These are phyloP conservation scores for Aphidius ervi DNA, from an alignment of 1,140 invertebrate genomes.

Conservation along the genomic window DNA sequence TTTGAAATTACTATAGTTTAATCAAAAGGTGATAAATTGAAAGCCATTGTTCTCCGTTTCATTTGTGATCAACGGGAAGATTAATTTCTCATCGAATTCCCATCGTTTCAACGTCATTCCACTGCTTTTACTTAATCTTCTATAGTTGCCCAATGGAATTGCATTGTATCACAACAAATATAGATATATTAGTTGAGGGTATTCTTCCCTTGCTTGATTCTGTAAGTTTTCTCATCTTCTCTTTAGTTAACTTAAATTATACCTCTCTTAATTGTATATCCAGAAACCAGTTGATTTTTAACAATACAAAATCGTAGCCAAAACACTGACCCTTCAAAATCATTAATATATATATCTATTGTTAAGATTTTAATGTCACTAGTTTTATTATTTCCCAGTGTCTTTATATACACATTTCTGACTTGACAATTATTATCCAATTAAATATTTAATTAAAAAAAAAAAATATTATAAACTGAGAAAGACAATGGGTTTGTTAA, in stretches of 20 bases:
- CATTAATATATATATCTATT: conserved; percentile 2
- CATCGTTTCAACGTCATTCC: conserved; percentile 11
- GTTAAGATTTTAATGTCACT: not conserved
- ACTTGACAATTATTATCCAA: no score
- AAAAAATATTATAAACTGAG: no score
- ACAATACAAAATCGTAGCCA: conserved; percentile 20
- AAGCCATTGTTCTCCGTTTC: conserved; percentile 11
- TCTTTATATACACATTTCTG: no score
- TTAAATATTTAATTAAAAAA: no score
- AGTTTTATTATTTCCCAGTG: not conserved
- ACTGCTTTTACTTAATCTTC: not conserved
- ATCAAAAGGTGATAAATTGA: conserved; percentile 8
- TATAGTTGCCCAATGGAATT: not conserved
- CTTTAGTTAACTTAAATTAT: conserved; percentile 2
- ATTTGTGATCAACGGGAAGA: conserved; percentile 7
- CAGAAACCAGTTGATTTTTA: conserved; percentile 3
- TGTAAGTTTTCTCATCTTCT: not conserved
- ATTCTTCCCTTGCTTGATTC: not conserved
- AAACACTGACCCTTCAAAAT: conserved; percentile 16
- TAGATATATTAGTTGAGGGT: conserved; percentile 8
- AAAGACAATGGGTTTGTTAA: no score
- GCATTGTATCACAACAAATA: conserved; percentile 26
- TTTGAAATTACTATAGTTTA: conserved; percentile 4
- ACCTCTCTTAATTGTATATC: not conserved
- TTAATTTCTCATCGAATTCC: conserved; percentile 12